These are phyloP conservation scores for Ectobius pallidus DNA, from an alignment of 2,888 invertebrate genomes.

Conservation along the genomic window DNA sequence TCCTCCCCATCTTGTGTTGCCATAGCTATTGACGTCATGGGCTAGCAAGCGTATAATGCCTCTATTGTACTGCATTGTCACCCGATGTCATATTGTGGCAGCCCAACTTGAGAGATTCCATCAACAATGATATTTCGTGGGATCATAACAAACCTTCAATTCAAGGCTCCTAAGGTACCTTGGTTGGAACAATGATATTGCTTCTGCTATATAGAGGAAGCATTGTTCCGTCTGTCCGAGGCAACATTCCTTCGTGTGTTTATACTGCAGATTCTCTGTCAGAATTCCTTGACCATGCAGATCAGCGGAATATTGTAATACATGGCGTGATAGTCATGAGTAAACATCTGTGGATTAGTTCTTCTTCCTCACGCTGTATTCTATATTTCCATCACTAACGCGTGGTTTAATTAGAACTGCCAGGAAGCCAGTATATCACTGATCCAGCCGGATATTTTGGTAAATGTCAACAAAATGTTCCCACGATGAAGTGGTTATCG, in stretches of 20 bases:
- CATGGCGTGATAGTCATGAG: no score
- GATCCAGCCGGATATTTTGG: no score
- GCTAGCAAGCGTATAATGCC: neutral
- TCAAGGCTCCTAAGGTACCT: neutral
- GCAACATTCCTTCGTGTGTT: neutral
- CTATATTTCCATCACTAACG: no score
- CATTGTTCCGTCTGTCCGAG: neutral
- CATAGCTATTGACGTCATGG: neutral
- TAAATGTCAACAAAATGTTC: no score
- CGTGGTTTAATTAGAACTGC: no score
- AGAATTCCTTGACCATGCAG: no score
- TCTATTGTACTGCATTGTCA: neutral
- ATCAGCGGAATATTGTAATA: no score
- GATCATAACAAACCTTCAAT: neutral
- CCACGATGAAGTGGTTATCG: no score
- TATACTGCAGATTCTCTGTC: no score
- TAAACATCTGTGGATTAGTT: no score
- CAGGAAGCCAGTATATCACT: no score
- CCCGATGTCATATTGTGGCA: neutral
- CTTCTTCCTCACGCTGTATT: no score
- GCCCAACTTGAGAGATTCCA: constrained; percentile 16
- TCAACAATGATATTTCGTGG: neutral
- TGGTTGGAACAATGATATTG: neutral
- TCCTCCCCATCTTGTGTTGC: neutral
- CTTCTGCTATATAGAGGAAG: neutral